Conservation (phyloP, 2,113 vertebrate species). For the Orthonyx spaldingii region DNA sequence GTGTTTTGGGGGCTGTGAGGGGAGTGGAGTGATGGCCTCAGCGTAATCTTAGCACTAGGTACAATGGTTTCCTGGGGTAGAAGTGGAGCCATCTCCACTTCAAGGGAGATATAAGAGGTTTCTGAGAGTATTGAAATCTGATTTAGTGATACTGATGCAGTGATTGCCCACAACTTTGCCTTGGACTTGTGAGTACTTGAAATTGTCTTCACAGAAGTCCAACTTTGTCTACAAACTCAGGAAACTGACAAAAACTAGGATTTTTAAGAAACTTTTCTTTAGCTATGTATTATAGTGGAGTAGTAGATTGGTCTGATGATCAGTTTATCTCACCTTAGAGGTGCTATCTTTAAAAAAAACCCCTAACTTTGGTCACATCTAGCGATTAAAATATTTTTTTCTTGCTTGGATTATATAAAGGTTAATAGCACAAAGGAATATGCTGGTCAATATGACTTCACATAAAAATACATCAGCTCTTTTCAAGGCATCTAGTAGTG, state of each 20-base stretch:
- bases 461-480: not conserved
- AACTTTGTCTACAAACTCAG: not conserved
- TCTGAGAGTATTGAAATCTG: not conserved
- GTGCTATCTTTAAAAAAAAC: not conserved
- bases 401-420: not conserved
- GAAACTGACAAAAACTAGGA: not conserved
- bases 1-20: not conserved
- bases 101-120: not conserved
- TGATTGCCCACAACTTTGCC: not conserved
- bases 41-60: not conserved
- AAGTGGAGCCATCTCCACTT: not conserved
- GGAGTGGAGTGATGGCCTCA: not conserved
- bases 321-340: not conserved
- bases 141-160: not conserved
- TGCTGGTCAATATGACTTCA: not conserved
- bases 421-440: not conserved
- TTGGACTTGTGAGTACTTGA: not conserved
- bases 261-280: not conserved
- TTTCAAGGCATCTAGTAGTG: not conserved
- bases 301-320: rapidly evolving
- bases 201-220: not conserved
- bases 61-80: not conserved
- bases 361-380: not conserved
- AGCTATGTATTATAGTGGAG: not conserved
- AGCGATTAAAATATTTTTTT: not conserved